These are phyloP conservation scores for Phylloscopus collybita DNA, from an alignment of 2,797 vertebrate species.

Conservation along the genomic window DNA sequence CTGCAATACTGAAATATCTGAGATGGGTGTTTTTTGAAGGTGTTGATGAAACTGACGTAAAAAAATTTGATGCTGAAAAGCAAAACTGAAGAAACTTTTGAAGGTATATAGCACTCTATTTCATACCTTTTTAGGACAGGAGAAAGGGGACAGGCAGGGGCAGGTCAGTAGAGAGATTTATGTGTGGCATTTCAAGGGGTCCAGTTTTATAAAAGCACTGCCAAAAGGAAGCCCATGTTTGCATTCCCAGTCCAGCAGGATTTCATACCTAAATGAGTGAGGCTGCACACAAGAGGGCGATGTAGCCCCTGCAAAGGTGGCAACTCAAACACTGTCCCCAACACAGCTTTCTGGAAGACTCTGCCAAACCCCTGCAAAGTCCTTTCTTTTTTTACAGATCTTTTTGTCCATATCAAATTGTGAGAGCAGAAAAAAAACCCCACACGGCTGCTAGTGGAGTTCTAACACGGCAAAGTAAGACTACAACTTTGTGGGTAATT, in stretches of 20 bases:
- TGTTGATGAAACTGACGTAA: neutral
- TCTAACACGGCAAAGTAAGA: neutral
- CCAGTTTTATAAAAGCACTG: neutral
- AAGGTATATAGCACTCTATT: neutral
- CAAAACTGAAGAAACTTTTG: neutral
- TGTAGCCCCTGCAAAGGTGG: conserved; percentile 12
- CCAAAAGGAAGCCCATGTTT: neutral
- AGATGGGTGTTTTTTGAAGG: neutral
- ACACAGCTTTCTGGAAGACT: accelerated
- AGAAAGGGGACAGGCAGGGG: neutral
- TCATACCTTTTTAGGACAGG: neutral
- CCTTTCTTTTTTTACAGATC: neutral
- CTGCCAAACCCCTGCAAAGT: neutral
- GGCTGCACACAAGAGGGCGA: conserved; percentile 74
- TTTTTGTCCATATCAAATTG: neutral
- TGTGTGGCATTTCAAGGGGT: accelerated
- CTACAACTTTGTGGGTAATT: neutral
- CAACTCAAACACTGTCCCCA: neutral
- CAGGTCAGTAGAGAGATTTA: neutral
- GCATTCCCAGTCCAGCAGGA: neutral
- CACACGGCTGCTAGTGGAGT: neutral
- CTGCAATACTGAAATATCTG: neutral
- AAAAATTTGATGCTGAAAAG: neutral
- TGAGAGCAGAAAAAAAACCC: neutral
- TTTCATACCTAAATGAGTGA: neutral